Evolutionary conservation across 2,888 invertebrate genomes (phyloP).

Genomic region (Polydrusus pterygomalis): DNA sequence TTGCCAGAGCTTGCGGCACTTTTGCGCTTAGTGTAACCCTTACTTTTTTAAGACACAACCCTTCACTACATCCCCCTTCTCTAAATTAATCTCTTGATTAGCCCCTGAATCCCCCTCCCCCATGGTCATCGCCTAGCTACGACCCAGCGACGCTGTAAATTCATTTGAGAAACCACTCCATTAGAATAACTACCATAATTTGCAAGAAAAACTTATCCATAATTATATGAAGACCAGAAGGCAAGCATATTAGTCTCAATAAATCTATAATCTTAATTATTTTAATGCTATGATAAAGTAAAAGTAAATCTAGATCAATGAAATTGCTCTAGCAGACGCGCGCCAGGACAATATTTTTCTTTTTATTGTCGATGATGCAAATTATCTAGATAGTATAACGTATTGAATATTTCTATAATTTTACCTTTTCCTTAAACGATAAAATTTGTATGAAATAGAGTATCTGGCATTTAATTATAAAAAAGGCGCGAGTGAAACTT

Average conservation of each 20-base stretch:
- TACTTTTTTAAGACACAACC: too few relatives aligned
- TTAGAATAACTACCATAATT: slow-evolving; percentile 16
- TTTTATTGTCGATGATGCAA: background rate
- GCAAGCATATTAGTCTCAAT: slow-evolving; percentile 7
- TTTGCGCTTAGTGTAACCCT: too few relatives aligned
- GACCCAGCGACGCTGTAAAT: too few relatives aligned
- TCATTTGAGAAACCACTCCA: background rate
- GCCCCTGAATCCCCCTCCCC: too few relatives aligned
- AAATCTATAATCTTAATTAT: slow-evolving; percentile 25
- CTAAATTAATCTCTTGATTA: too few relatives aligned
- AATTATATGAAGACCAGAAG: slow-evolving; percentile 28
- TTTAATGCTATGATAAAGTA: slow-evolving; percentile 28
- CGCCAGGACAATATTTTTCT: slow-evolving; percentile 1
- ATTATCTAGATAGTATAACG: background rate
- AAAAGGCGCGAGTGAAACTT: too few relatives aligned
- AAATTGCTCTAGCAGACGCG: slow-evolving; percentile 12
- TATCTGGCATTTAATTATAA: too few relatives aligned
- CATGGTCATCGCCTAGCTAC: too few relatives aligned
- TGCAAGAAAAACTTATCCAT: background rate
- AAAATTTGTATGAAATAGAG: background rate
- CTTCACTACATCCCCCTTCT: too few relatives aligned
- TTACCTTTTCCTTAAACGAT: background rate
- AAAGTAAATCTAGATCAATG: slow-evolving; percentile 36
- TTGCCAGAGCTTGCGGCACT: too few relatives aligned
- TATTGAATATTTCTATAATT: background rate